phyloP scores from a whole-genome alignment of 2,797 vertebrate species.

The Pelodytes ibericus region DNA sequence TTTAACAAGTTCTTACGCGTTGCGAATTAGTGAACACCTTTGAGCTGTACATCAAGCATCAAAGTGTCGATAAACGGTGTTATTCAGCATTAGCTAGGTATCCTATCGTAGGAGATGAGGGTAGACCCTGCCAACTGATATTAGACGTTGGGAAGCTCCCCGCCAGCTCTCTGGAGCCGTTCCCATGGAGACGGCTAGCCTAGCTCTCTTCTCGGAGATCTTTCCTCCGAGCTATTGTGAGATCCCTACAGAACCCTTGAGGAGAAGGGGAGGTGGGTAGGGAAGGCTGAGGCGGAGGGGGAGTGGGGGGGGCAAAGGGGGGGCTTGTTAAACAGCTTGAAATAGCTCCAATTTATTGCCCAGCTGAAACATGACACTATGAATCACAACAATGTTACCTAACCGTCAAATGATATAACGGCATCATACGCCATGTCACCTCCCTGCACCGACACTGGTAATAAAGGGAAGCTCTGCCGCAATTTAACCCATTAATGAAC shows the following conservation, averaged over 20 bases:
- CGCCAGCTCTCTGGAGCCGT: slow-evolving; percentile 17
- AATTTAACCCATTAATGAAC: too few relatives aligned
- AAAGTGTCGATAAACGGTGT: slow-evolving; percentile 2
- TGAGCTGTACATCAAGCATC: too few relatives aligned
- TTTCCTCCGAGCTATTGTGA: slow-evolving; percentile 45
- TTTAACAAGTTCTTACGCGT: too few relatives aligned
- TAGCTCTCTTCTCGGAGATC: slow-evolving; percentile 24
- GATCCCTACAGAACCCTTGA: slow-evolving; percentile 8
- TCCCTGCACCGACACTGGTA: too few relatives aligned
- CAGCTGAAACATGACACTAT: too few relatives aligned
- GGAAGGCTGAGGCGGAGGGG: neutral
- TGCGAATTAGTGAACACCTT: too few relatives aligned
- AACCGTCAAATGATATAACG: neutral
- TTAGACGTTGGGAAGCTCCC: slow-evolving; percentile 11
- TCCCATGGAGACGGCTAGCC: slow-evolving; percentile 47
- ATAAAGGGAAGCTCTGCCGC: too few relatives aligned
- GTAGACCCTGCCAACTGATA: slow-evolving; percentile 14
- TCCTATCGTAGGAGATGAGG: slow-evolving; percentile 6
- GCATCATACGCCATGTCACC: too few relatives aligned
- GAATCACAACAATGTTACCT: neutral
- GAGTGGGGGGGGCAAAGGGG: neutral
- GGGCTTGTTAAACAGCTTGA: neutral
- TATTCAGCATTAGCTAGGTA: slow-evolving; percentile 11
- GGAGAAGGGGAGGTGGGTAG: slow-evolving; percentile 15
- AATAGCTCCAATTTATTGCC: neutral